Evolutionary conservation across 92 coral and sea anemone genomes (phyloP), one percentile per base, ranked within the genome.

Genomic region (Virgularia gustaviana): DNA sequence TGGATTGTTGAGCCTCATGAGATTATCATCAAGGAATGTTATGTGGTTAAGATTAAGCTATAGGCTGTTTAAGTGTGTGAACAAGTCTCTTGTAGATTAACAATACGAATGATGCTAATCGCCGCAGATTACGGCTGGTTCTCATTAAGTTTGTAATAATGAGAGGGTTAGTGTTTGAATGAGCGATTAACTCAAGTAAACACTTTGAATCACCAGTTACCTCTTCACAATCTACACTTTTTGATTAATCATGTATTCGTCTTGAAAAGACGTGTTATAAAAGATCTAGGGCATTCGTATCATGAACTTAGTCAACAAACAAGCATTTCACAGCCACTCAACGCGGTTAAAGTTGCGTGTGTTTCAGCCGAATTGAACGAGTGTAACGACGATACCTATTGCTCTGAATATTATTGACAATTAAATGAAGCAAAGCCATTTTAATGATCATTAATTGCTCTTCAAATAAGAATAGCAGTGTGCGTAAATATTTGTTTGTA

Each of bases 381-480:
- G 63, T 32, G 66, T 12, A 3, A 11, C 27, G 66, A 45, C 51
- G 29, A 68, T 25, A 49, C 39, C 19, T 25, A 68, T 68, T 49
- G 60, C 47, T 68, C 41, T 49, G 36, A 49, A 47, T 34, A 32
- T 68, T 49, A 68, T 68, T 43, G 55, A 53, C 75, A 49, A 68
- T 68, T 68, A 68, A 68, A 34, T 68, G 15, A 25, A 49, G 55
- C 18, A 43, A 54, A 68, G 53, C 19, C 75, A 68, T 24, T 49
- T 30, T 68, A 68, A 68, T 68, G 75, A 68, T 53, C 61, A 49
- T 29, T 68, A 68, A 68, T 47, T 68, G 75, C 60, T 49, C 75
- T 68, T 49, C 47, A 68, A 68, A 68, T 68, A 68, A 68, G 75
- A 68, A 68, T 30, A n/a, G 75, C 59, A 68, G 44, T 68, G 20